phyloP scores from a whole-genome alignment of 1,140 invertebrate genomes.

The Ladona fulva region DNA sequence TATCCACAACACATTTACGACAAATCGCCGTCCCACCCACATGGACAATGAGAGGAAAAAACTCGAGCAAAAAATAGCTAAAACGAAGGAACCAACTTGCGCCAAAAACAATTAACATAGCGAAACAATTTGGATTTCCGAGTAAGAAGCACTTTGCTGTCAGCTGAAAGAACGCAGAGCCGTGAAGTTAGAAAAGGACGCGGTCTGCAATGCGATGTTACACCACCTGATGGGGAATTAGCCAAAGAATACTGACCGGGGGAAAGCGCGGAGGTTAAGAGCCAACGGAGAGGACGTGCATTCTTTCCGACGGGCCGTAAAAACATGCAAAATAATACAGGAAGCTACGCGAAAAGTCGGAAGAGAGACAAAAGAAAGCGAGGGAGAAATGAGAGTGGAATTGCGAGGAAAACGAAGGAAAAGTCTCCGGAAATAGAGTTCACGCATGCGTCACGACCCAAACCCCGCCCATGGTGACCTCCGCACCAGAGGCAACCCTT shows the following conservation, averaged over 20 bases:
- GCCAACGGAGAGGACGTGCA: background rate
- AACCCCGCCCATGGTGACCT: background rate
- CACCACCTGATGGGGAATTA: background rate
- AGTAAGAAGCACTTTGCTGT: background rate
- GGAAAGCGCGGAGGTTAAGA: background rate
- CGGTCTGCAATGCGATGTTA: background rate
- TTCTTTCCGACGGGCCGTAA: background rate
- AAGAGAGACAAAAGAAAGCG: background rate
- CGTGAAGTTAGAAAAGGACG: background rate
- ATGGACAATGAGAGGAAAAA: background rate
- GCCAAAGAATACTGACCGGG: background rate
- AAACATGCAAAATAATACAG: background rate
- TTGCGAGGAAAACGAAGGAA: background rate
- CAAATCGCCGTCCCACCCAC: conserved; percentile 5
- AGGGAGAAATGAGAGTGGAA: background rate
- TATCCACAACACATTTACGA: conserved; percentile 6
- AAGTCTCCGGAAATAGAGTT: background rate
- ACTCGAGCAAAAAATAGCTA: background rate
- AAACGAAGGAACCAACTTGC: background rate
- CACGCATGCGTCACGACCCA: background rate
- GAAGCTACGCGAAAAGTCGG: background rate
- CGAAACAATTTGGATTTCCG: background rate
- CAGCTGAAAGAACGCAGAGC: background rate
- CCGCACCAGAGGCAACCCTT: background rate
- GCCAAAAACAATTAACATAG: background rate